Percentiles rank a stretch among this genome's conserved stretches.
These are phyloP conservation scores for Stenchaetothrips biformis DNA, from an alignment of 2,888 invertebrate species.

Conservation along the genomic window DNA sequence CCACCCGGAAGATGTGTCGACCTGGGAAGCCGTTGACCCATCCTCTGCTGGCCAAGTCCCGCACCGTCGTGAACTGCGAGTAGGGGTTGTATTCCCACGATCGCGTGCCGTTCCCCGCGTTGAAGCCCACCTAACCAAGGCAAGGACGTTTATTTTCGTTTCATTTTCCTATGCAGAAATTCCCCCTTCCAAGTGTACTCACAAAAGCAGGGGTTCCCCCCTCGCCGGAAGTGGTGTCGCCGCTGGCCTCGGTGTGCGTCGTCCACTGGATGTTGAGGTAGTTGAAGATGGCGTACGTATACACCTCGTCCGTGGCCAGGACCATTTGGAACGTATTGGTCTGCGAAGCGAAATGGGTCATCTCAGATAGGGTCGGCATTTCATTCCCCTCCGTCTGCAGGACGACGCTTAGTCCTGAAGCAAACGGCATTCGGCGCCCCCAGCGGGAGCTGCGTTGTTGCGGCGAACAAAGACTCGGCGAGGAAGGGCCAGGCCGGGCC, in stretches of 20 bases:
- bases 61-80: conserved; percentile 77
- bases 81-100: conserved; percentile 85
- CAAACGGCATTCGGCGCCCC: too few relatives aligned
- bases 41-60: conserved; percentile 78
- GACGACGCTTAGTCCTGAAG: too few relatives aligned
- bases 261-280: conserved; percentile 89
- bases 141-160: neutral
- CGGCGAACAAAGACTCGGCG: too few relatives aligned
- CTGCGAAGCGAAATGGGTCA: conserved; percentile 45
- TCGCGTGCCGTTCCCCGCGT: conserved; percentile 90
- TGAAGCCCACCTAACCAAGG: conserved; percentile 76
- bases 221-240: conserved; percentile 79
- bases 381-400: too few relatives aligned
- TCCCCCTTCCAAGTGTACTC: conserved; percentile 46
- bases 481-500: too few relatives aligned
- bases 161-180: neutral
- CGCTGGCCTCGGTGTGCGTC: conserved; percentile 84
- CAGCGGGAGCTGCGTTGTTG: too few relatives aligned
- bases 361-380: too few relatives aligned
- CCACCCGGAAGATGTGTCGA: conserved; percentile 89
- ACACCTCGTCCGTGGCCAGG: conserved; percentile 86
- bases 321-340: conserved; percentile 96
- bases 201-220: conserved; percentile 84
- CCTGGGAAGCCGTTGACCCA: conserved; percentile 85
- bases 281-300: conserved; percentile 92